Evolutionary conservation across 2,888 invertebrate species (phyloP).

Genomic region (Molorchus minor): DNA sequence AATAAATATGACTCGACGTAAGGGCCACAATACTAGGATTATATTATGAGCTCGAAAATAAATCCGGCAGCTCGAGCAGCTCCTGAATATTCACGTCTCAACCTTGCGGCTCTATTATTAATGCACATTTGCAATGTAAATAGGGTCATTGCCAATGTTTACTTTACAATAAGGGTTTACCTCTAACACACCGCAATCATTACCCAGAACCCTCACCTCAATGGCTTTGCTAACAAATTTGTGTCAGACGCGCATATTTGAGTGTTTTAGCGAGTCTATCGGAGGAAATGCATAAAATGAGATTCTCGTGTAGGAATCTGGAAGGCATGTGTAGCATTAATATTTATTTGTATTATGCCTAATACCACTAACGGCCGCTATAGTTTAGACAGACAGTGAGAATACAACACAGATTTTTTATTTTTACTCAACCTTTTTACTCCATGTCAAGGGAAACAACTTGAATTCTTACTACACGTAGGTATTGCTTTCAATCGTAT

Average conservation of each 20-base stretch:
- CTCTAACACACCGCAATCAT: constrained; percentile 43
- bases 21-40: constrained; percentile 34
- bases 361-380: too few species aligned
- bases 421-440: too few species aligned
- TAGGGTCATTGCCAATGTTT: constrained; percentile 57
- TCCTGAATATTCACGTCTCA: constrained; percentile 47
- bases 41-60: constrained; percentile 26
- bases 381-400: too few species aligned
- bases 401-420: too few species aligned
- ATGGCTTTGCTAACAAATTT: constrained; percentile 18
- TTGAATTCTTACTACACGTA: too few species aligned
- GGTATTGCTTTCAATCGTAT: too few species aligned
- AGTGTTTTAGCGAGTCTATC: constrained; percentile 1
- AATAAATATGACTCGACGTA: too few species aligned
- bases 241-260: not conserved
- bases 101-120: constrained; percentile 52
- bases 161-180: constrained; percentile 54
- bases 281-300: not conserved
- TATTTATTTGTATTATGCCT: too few species aligned
- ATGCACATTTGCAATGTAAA: constrained; percentile 58
- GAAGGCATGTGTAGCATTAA: too few species aligned
- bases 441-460: too few species aligned
- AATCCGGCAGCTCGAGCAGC: constrained; percentile 25
- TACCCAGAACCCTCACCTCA: constrained; percentile 21
- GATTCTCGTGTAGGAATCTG: not conserved